Conservation (phyloP, 2,113 vertebrate genomes). For the Loxodonta africana region DNA sequence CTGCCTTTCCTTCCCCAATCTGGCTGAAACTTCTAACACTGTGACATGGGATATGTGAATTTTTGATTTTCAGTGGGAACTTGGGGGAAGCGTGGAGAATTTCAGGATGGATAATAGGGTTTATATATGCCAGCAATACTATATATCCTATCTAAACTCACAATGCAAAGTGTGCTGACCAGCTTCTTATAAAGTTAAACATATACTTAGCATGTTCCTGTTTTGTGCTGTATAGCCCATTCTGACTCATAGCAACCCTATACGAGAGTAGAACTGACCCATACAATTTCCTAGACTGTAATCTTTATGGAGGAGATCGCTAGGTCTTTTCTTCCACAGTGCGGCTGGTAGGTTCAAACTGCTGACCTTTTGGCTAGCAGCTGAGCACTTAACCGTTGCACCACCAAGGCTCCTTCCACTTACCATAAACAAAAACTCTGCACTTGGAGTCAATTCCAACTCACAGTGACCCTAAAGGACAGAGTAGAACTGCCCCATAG, state of each 20-base stretch:
- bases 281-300: background rate
- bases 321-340: background rate
- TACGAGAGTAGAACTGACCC: background rate
- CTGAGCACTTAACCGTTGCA: background rate
- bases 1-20: background rate
- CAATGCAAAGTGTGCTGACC: background rate
- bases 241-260: background rate
- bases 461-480: too few relatives aligned
- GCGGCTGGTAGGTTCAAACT: background rate
- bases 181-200: constrained; percentile 33
- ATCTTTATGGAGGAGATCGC: background rate
- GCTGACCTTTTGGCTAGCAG: background rate
- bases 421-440: background rate
- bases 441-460: too few relatives aligned
- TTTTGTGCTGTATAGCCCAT: background rate
- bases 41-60: background rate
- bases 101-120: background rate
- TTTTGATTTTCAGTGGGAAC: background rate
- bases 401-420: too few relatives aligned
- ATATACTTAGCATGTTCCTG: background rate
- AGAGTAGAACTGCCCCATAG: too few relatives aligned
- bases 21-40: constrained; percentile 31
- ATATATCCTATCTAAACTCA: background rate
- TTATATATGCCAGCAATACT: background rate
- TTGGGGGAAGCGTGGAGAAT: background rate